Evolutionary conservation across 2,797 vertebrate genomes (phyloP).

Genomic region (Calcarius lapponicus): DNA sequence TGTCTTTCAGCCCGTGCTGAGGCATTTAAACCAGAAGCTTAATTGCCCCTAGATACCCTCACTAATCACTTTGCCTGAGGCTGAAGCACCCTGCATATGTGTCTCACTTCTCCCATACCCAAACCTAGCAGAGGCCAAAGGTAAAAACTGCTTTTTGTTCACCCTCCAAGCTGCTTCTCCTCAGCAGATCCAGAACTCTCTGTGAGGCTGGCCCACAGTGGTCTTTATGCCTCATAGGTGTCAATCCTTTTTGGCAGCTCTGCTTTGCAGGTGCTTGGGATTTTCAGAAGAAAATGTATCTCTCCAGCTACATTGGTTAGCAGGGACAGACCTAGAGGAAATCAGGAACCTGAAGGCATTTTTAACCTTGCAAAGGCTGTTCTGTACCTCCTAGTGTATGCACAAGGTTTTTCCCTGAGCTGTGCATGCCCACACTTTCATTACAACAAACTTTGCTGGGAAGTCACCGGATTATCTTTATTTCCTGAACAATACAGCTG

Average conservation of each 20-base stretch:
- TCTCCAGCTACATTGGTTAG: background rate
- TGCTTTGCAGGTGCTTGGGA: background rate
- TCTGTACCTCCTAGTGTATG: background rate
- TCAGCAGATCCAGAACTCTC: background rate
- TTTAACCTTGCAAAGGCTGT: background rate
- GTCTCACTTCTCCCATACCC: background rate
- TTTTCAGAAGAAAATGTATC: background rate
- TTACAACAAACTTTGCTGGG: background rate
- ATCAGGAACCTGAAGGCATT: background rate
- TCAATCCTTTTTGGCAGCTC: background rate
- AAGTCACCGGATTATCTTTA: background rate
- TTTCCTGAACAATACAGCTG: background rate
- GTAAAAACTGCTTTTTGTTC: background rate
- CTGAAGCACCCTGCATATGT: background rate
- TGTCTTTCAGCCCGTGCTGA: background rate
- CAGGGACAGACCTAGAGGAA: background rate
- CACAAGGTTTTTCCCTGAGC: background rate
- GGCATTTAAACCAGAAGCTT: background rate
- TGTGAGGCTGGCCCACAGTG: background rate
- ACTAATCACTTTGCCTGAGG: background rate
- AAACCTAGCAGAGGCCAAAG: background rate
- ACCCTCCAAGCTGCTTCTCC: background rate
- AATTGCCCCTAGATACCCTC: background rate
- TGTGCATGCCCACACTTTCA: background rate
- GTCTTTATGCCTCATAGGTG: background rate